Percentiles rank a stretch among this genome's conserved stretches.
These are phyloP conservation scores for Microtus ochrogaster DNA, from an alignment of 2,113 vertebrate genomes.

Conservation along the genomic window DNA sequence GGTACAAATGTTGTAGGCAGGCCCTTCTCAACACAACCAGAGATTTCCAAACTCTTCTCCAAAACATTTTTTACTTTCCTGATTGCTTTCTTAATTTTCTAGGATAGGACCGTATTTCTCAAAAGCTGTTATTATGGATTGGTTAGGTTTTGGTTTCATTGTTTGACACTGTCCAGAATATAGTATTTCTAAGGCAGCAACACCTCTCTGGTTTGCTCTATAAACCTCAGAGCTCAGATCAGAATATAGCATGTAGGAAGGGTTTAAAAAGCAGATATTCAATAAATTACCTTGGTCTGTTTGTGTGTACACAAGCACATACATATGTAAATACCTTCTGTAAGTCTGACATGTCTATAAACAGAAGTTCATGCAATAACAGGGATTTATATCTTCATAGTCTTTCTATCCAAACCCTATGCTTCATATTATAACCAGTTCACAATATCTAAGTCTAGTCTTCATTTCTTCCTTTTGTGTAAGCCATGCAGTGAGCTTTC, in stretches of 20 bases:
- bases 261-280: background rate
- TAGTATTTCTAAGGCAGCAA: background rate
- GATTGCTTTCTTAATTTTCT: slow-evolving; percentile 52
- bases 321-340: background rate
- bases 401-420: slow-evolving; percentile 19
- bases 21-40: background rate
- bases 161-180: background rate
- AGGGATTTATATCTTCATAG: slow-evolving; percentile 12
- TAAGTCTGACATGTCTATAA: background rate
- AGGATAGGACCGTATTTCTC: background rate
- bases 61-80: background rate
- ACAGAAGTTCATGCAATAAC: background rate
- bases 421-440: slow-evolving; percentile 18
- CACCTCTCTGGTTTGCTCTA: slow-evolving; percentile 32
- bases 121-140: background rate
- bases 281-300: background rate
- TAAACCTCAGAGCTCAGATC: background rate
- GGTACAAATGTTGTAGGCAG: background rate
- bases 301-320: background rate
- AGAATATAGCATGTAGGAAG: background rate
- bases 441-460: background rate
- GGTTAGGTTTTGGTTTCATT: slow-evolving; percentile 15
- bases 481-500: slow-evolving; percentile 22
- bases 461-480: slow-evolving; percentile 25
- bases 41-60: slow-evolving; percentile 6